Base-by-base conservation (phyloP, 2,888 invertebrate species). In the Parnassius orleans region DNA sequence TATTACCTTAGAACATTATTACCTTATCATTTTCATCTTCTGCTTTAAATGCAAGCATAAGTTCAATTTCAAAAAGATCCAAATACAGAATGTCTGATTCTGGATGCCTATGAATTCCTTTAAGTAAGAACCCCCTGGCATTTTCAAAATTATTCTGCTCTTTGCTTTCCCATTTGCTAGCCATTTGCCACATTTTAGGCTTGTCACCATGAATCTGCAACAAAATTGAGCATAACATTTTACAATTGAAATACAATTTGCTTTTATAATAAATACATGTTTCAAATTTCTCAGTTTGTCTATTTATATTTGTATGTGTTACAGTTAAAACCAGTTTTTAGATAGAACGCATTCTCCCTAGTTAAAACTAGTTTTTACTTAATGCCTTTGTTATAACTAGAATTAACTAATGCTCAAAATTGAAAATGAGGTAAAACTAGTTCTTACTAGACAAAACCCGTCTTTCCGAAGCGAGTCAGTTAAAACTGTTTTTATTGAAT, bases 151-250 rank as follows among this genome's bases (percentile, higher is more conserved):
- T 95, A 44, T 93, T 89, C 66, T 93, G 93, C 66, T 95, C 94
- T 72, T 95, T 93, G 59, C 94, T 93, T 80, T 97, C 96, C 94
- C 95, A 96, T 70, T 93, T 93, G 10, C 96, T 96, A 0, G 97
- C 97, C 69, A 95, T 86, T 63, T 95, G 93, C 97, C 97, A 98
- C 66, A 95, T 90, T 69, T 95, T 93, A 11, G 95, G 94, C 71
- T 95, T 95, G 57, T 95, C 94, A 12, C 95, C 93, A 78, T 96
- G 96, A 9, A 94, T 91, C 93, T 95, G 78, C 5, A 93, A 72
- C 80, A 82, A 44, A 43, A 51, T 60, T 60, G 14, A 41, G 3
- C 44, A 52, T 33, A 52, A 43, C 0, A 43, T 15, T 33, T 33
- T 33, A 33, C 43, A 47, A 47, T n/a, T n/a, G 2, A 48, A 14